Evolutionary conservation across 2,113 vertebrate genomes (phyloP), one percentile per base, ranked within the genome.

Genomic region (Laterallus jamaicensis): DNA sequence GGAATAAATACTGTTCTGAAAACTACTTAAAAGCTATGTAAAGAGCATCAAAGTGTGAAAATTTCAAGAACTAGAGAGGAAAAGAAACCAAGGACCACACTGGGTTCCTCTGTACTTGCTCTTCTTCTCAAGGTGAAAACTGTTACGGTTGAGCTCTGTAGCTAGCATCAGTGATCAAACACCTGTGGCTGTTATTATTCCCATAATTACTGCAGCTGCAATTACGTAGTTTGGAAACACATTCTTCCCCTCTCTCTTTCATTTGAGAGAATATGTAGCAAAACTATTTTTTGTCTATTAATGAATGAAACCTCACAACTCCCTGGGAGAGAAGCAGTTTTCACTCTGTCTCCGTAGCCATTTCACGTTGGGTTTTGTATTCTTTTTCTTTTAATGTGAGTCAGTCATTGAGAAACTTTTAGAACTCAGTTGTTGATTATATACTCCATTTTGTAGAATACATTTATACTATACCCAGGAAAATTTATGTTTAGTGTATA

Each of bases 51-150:
- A 55, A 64, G 2, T 29, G 32, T 31, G 64, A 87, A 70, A 87
- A 40, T 25, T 37, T 50, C 5, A 13, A 42, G 11, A 52, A 17
- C 5, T 14, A 29, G 28, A 74, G 40, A 82, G 35, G 29, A 67
- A 64, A 40, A 64, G 50, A 77, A 42, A 16, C 2, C 3, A 21
- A 60, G 68, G 58, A 31, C 10, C 0, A 2, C 17, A 2, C 14
- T n/a, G 55, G 5, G 14, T 50, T 69, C 39, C 12, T 69, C 42
- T 47, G 12, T n/a, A 31, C n/a, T 92, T 67, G 25, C 26, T 15
- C 7, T 73, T 56, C 55, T 54, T 50, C 29, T 55, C 21, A 17
- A 60, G 32, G 25, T 39, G 32, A 60, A 19, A 64, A 9, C 17
- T 37, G 10, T 9, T 39, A 9, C 8, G 15, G 9, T 18, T 67